A percentile compares a stretch with the other conserved stretches of the same genome.
Evolutionary conservation across 2,888 invertebrate genomes (phyloP).

Genomic region (Catocala fraxini): DNA sequence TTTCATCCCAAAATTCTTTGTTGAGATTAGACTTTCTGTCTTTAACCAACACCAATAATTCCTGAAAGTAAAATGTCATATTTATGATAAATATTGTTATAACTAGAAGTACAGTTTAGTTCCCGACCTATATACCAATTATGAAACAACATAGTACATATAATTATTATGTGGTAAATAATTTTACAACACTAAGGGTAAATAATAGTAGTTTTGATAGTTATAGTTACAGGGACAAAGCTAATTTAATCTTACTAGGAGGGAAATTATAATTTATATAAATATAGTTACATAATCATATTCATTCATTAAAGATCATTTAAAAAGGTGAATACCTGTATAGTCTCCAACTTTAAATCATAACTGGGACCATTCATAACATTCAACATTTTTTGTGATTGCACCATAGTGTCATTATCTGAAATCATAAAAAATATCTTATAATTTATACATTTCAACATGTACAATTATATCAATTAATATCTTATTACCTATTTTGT

Average conservation of each 20-base stretch:
- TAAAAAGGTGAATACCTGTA: constrained; percentile 64
- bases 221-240: too few species aligned
- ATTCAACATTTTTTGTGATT: constrained; percentile 40
- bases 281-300: too few species aligned
- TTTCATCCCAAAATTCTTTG: constrained; percentile 53
- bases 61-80: constrained; percentile 60
- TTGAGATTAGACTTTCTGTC: constrained; percentile 36
- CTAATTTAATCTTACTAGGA: too few species aligned
- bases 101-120: too few species aligned
- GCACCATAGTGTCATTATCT: constrained; percentile 56
- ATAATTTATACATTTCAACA: too few species aligned
- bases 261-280: too few species aligned
- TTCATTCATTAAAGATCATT: neutral
- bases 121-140: too few species aligned
- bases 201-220: too few species aligned
- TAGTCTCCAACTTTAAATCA: constrained; percentile 52
- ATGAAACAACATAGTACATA: too few species aligned
- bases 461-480: neutral
- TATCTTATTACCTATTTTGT: constrained; percentile 9
- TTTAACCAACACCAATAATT: constrained; percentile 62
- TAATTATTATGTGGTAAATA: too few species aligned
- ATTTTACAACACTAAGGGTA: too few species aligned
- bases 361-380: constrained; percentile 55
- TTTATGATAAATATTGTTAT: neutral
- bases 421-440: too few species aligned